These are phyloP conservation scores for Ellobium chinense DNA, from an alignment of 2,888 invertebrate species.

Conservation along the genomic window DNA sequence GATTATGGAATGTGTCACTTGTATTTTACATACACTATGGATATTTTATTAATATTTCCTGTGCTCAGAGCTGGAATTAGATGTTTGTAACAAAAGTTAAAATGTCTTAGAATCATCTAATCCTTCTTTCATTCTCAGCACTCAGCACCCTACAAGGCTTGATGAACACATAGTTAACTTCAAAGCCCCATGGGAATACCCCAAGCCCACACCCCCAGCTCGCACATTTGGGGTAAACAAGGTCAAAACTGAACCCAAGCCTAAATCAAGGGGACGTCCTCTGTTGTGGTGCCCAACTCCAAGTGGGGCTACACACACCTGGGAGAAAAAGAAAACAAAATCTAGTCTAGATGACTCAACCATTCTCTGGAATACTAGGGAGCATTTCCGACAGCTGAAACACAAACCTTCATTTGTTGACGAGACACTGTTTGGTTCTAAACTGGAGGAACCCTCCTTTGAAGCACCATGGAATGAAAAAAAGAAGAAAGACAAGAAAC, in stretches of 20 bases:
- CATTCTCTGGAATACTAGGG: conserved; percentile 39
- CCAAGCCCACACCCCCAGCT: conserved; percentile 30
- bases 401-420: conserved; percentile 71
- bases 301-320: conserved; percentile 6
- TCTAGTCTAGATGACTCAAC: conserved; percentile 3
- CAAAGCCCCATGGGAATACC: conserved; percentile 48
- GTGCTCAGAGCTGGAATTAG: too few species aligned
- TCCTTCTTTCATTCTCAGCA: conserved; percentile 29
- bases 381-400: conserved; percentile 60
- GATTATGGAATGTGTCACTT: too few species aligned
- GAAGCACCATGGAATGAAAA: conserved; percentile 73
- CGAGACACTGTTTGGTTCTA: conserved; percentile 69
- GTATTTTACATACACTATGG: too few species aligned
- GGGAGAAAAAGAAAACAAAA: conserved; percentile 9
- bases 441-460: conserved; percentile 66
- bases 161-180: conserved; percentile 40
- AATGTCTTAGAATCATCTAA: not conserved
- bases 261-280: conserved; percentile 51
- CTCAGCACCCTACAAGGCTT: conserved; percentile 51
- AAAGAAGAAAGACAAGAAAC: conserved; percentile 48
- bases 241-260: conserved; percentile 29
- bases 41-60: too few species aligned
- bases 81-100: too few species aligned
- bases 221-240: conserved; percentile 24
- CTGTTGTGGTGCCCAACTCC: conserved; percentile 63